Conservation (phyloP, 1,140 invertebrate genomes). For the Chionoecetes opilio region DNA sequence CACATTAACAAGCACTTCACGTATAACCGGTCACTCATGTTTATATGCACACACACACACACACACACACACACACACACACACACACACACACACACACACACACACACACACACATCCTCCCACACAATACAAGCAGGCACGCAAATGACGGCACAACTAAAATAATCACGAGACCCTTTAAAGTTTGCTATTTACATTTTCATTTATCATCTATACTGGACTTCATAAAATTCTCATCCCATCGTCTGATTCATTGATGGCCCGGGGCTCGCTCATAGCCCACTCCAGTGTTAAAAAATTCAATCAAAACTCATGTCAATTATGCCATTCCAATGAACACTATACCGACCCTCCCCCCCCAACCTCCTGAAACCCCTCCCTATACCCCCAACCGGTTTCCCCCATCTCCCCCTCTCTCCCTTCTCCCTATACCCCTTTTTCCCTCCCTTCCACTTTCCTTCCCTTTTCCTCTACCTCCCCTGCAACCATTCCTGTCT, state of each 20-base stretch:
- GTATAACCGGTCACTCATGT: neutral
- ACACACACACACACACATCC: neutral
- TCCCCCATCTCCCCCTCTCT: conserved; percentile 33
- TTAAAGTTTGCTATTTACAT: conserved; percentile 60
- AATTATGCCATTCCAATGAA: conserved; percentile 58
- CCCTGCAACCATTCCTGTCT: neutral
- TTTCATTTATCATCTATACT: conserved; percentile 52
- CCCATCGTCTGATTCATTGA: conserved; percentile 45
- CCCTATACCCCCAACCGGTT: neutral
- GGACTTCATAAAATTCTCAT: conserved; percentile 52
- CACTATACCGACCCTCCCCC: neutral
- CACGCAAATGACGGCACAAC: neutral
- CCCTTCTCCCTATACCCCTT: neutral
- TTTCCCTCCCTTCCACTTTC: neutral
- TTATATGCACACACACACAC: conserved; percentile 16
- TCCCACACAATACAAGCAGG: neutral
- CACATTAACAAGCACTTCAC: neutral
- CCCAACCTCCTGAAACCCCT: neutral
- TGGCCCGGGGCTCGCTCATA: conserved; percentile 45
- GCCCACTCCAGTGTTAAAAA: conserved; percentile 60
- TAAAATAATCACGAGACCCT: conserved; percentile 13
- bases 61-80: conserved; percentile 39
- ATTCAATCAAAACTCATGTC: conserved; percentile 65
- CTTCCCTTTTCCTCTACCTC: neutral
- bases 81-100: neutral